Percentiles rank a stretch among this genome's conserved stretches.
phyloP scores from a whole-genome alignment of 2,888 invertebrate species.

The Callimorpha dominula region DNA sequence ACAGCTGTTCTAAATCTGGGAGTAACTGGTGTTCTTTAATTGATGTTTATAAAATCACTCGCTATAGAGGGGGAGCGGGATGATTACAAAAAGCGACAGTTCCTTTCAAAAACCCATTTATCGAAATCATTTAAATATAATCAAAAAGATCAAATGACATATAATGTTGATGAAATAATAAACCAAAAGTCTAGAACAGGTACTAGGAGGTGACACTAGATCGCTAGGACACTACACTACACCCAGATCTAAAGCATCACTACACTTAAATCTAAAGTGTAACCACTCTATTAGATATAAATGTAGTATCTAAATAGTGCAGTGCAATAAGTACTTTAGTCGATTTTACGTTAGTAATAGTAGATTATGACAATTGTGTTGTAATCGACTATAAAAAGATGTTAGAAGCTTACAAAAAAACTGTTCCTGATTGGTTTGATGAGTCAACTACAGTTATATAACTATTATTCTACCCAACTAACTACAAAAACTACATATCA shows the following conservation, averaged over 20 bases:
- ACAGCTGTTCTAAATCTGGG: not conserved
- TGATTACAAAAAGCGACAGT: no score
- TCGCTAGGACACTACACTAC: not conserved
- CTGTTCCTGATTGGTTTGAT: no score
- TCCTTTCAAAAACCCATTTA: no score
- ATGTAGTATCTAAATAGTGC: not conserved
- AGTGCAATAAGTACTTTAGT: not conserved
- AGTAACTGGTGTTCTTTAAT: no score
- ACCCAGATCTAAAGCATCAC: not conserved
- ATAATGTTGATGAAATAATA: not conserved
- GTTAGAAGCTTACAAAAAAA: no score
- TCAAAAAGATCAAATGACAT: no score
- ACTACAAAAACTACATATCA: not conserved
- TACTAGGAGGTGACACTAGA: not conserved
- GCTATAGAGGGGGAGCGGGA: no score
- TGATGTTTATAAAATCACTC: no score
- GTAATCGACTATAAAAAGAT: not conserved
- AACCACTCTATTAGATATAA: conserved; percentile 12
- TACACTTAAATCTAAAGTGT: not conserved
- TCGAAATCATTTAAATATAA: no score
- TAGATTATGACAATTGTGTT: conserved; percentile 1
- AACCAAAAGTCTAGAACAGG: no score
- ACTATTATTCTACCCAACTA: not conserved
- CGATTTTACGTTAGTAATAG: not conserved
- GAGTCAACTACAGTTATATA: not conserved